These are phyloP conservation scores for Sphinx pinastri DNA, from an alignment of 2,888 invertebrate species.

Conservation along the genomic window DNA sequence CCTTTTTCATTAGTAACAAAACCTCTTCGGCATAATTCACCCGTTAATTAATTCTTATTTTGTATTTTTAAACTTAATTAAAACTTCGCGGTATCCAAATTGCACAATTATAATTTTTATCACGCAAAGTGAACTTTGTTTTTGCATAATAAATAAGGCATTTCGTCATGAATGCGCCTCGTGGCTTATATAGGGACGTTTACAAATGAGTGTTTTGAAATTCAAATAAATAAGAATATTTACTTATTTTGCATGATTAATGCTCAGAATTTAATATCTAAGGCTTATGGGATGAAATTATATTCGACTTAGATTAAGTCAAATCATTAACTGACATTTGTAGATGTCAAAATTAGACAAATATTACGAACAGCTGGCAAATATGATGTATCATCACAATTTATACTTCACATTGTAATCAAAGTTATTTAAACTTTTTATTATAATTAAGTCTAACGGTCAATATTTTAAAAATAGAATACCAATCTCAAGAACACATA, in stretches of 20 bases:
- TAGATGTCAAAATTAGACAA: too few species aligned
- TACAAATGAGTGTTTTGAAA: slow-evolving; percentile 5
- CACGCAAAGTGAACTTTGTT: slow-evolving; percentile 2
- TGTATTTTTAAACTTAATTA: slow-evolving; percentile 2
- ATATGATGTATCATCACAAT: too few species aligned
- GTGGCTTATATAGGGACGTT: not conserved
- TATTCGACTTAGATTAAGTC: too few species aligned
- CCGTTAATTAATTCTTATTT: slow-evolving; percentile 6
- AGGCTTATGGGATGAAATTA: too few species aligned
- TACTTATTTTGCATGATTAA: too few species aligned
- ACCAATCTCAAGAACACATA: not conserved
- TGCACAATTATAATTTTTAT: slow-evolving; percentile 21
- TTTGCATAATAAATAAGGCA: slow-evolving; percentile 3
- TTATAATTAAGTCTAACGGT: too few species aligned
- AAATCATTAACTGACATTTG: too few species aligned
- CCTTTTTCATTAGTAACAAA: not conserved
- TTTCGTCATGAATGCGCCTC: not conserved
- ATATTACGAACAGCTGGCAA: too few species aligned
- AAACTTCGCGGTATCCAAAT: not conserved
- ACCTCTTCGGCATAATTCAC: not conserved
- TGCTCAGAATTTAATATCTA: too few species aligned
- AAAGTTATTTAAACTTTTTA: too few species aligned
- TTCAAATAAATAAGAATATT: not conserved
- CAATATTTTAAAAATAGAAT: not conserved
- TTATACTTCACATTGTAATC: too few species aligned